Evolutionary conservation across 2,888 invertebrate genomes (phyloP), one percentile per base, ranked within the genome.

Genomic region (Subacronicta megacephala): DNA sequence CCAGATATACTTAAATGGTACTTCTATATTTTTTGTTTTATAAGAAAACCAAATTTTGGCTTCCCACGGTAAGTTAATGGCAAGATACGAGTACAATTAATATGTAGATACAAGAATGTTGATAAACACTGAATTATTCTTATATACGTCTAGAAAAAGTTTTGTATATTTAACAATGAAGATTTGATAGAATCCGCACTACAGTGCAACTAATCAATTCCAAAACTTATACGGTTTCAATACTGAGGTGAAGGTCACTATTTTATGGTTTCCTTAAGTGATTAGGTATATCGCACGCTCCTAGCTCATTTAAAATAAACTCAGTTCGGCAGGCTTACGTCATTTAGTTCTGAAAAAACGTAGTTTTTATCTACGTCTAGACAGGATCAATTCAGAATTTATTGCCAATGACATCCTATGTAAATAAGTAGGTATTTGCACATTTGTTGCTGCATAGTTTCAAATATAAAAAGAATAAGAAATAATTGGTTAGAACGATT

Each of bases 151-250:
- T n/a, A n/a, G n/a, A n/a, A n/a, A n/a, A n/a, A n/a, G n/a, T n/a
- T n/a, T n/a, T n/a, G n/a, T 23, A 15, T 12, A 26, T 35, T n/a
- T 20, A 9, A 33, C 18, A 46, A 42, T 12, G 29, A 4, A 1
- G 4, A 41, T 58, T 51, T 54, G 6, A 17, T 42, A 36, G 17
- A 50, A 65, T 9, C 49, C 66, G 33, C 46, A 44, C 3, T 35
- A 36, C 41, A 42, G 42, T 52, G 33, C 54, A 45, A 26, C 35
- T n/a, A 66, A 70, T 61, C 60, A 61, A 47, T 53, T 54, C 15
- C 7, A 51, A 29, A 23, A 66, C 42, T 59, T 54, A 7, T 58
- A 61, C 31, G 70, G 73, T 42, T 75, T 75, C 76, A 18, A 54
- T 52, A 38, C n/a, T 40, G 26, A 50, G 62, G 60, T 55, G 58